These are phyloP conservation scores for Gavia stellata DNA, from an alignment of 2,113 vertebrate species.

Conservation along the genomic window DNA sequence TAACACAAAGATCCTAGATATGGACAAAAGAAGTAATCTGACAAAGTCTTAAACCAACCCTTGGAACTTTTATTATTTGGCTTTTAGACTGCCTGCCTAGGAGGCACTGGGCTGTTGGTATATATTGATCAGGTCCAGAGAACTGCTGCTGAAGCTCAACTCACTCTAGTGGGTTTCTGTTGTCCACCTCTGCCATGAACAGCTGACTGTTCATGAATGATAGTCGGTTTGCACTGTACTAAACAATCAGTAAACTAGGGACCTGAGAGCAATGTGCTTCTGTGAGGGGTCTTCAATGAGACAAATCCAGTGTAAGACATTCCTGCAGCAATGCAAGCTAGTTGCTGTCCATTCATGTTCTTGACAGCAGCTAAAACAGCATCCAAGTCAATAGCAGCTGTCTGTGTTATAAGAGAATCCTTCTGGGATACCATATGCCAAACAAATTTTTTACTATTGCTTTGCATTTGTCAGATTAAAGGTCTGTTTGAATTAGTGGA, in stretches of 20 bases:
- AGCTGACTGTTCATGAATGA: not conserved
- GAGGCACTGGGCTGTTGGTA: not conserved
- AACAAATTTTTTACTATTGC: not conserved
- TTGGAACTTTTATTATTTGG: not conserved
- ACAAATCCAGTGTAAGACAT: not conserved
- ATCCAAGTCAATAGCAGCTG: not conserved
- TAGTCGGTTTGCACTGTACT: not conserved
- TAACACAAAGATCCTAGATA: not conserved
- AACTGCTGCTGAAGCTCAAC: not conserved
- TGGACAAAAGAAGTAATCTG: not conserved
- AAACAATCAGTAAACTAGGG: not conserved
- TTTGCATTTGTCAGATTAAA: not conserved
- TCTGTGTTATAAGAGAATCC: constrained; percentile 6
- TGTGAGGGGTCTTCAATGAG: not conserved
- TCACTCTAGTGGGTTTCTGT: not conserved
- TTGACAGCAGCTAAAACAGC: constrained; percentile 28
- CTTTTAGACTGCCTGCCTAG: not conserved
- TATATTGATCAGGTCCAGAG: not conserved
- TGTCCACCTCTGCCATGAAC: not conserved
- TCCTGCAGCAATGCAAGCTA: not conserved
- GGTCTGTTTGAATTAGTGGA: not conserved
- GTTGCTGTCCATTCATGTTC: not conserved
- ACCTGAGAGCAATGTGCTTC: not conserved
- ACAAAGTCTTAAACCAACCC: not conserved
- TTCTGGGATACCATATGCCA: not conserved